Evolutionary conservation across 1,140 invertebrate genomes (phyloP), one percentile per base, ranked within the genome.

Genomic region (Micrasema longulum): DNA sequence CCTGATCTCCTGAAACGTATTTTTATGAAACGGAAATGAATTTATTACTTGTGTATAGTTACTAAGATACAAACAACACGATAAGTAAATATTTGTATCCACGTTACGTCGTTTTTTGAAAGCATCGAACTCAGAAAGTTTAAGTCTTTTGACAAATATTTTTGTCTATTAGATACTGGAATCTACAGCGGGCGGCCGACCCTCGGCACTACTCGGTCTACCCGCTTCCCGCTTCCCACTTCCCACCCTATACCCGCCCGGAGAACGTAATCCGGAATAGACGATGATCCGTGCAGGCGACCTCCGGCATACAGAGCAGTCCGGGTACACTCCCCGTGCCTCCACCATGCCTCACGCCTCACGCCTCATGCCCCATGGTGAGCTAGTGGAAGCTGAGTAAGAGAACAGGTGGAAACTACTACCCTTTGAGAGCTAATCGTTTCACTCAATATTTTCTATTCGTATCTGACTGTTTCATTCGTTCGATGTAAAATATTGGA

Each of bases 261-360:
- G n/a, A n/a, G n/a, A n/a, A 31, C 20, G 53, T 57, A 57, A 57
- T 57, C 14, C 53, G 53, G 53, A 57, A 57, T 57, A 57, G 53
- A 57, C 36, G 53, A 35, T 57, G 53, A 57, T 57, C 53, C 53
- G 31, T 12, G 31, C n/a, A 36, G n/a, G 53, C 31, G 31, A 14
- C 20, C 53, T n/a, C 0, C 14, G 31, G 53, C 53, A 57, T 57
- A 57, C 53, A 57, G 53, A 57, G 14, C 53, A 36, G 26, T 4
- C 12, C 4, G 18, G 50, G 50, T 18, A 22, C 6, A 12, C 0
- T 45, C 43, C 0, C 43, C 5, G 43, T 16, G 9, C 50, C 20
- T 11, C 50, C 16, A 18, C 22, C 26, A 26, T 23, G 12, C 18
- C 22, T 23, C 50, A 53, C 53, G 7, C 53, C 11, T 23, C 11